A percentile compares a stretch with the other conserved stretches of the same genome.
phyloP scores from a whole-genome alignment of 1,140 invertebrate species.

The Magallana angulata region DNA sequence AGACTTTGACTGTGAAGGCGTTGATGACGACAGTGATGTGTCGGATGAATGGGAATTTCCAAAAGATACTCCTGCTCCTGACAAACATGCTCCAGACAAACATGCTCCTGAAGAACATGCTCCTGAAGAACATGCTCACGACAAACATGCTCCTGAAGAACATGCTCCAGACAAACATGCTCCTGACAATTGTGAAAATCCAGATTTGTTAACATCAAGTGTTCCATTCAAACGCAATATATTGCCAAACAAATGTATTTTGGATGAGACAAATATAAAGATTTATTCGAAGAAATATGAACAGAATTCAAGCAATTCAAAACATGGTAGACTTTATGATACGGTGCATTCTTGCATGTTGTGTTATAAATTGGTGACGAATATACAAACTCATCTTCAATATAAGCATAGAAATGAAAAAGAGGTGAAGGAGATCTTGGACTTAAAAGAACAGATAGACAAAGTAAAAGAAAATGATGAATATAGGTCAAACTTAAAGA shows the following conservation, averaged over 20 bases:
- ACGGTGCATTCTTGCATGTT: constrained; percentile 40
- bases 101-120: too few species aligned
- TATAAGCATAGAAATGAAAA: constrained; percentile 20
- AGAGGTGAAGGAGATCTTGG: background rate
- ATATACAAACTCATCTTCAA: constrained; percentile 43
- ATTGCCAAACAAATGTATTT: constrained; percentile 13
- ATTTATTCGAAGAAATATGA: constrained; percentile 40
- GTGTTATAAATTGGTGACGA: constrained; percentile 28
- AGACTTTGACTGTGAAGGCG: too few species aligned
- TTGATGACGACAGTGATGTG: too few species aligned
- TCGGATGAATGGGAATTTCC: too few species aligned
- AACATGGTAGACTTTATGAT: constrained; percentile 38
- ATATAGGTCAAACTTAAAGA: background rate
- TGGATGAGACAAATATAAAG: background rate
- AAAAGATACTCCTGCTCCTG: too few species aligned
- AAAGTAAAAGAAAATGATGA: background rate
- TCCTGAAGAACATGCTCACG: too few species aligned
- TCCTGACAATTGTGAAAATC: too few species aligned
- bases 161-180: too few species aligned
- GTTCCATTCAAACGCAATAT: too few species aligned
- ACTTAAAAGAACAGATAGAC: constrained; percentile 28
- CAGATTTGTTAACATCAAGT: too few species aligned
- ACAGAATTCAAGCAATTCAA: constrained; percentile 41
- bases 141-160: too few species aligned
- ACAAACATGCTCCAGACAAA: too few species aligned